Percentiles rank a stretch among this genome's conserved stretches.
phyloP scores from a whole-genome alignment of 2,888 invertebrate species.

The Eupithecia exiguata region DNA sequence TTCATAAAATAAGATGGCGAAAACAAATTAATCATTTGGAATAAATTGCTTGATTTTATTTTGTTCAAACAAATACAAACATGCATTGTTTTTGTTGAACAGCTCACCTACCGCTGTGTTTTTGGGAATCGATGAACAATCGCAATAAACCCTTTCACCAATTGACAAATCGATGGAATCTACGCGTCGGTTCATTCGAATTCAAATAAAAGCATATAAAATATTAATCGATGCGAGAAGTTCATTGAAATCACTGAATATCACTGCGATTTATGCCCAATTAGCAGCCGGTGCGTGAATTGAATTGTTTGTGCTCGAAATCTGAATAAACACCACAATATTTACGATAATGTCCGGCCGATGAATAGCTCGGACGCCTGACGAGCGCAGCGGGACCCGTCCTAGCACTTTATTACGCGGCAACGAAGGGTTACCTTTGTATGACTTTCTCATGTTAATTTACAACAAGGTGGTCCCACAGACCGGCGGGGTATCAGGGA shows the following conservation, averaged over 20 bases:
- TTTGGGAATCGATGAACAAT: constrained; percentile 52
- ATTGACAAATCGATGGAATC: constrained; percentile 70
- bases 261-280: constrained; percentile 81
- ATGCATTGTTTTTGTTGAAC: constrained; percentile 40
- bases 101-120: constrained; percentile 27
- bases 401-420: constrained; percentile 67
- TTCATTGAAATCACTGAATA: constrained; percentile 70
- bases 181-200: constrained; percentile 71
- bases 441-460: constrained; percentile 77
- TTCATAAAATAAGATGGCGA: constrained; percentile 49
- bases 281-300: constrained; percentile 81
- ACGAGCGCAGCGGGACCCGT: constrained; percentile 68
- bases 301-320: constrained; percentile 82
- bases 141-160: constrained; percentile 56
- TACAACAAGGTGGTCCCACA: constrained; percentile 77
- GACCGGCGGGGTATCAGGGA: constrained; percentile 48
- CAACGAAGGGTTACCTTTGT: constrained; percentile 80
- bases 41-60: constrained; percentile 49
- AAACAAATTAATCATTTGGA: constrained; percentile 61
- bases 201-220: constrained; percentile 76
- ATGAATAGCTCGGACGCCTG: constrained; percentile 69
- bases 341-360: constrained; percentile 80
- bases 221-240: constrained; percentile 78
- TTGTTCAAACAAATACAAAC: constrained; percentile 39
- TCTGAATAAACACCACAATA: constrained; percentile 83